Percentiles rank a stretch among this genome's conserved stretches.
Conservation (phyloP, 1,140 invertebrate species). For the Drosophila kikkawai region DNA sequence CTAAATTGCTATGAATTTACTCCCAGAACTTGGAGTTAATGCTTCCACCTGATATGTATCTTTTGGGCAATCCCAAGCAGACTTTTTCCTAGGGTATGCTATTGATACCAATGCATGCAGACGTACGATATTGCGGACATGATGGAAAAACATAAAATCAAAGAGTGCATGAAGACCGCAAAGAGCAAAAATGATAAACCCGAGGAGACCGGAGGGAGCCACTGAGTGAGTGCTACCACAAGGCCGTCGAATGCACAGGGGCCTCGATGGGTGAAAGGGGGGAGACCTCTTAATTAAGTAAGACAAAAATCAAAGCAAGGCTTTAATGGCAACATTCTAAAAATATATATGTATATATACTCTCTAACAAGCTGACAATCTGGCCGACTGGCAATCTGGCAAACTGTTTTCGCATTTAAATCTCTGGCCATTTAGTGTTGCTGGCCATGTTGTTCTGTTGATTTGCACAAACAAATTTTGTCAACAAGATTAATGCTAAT, state of each 20-base stretch:
- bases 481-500: slow-evolving; percentile 77
- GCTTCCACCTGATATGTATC: not conserved
- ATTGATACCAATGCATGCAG: slow-evolving; percentile 14
- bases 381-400: slow-evolving; percentile 1
- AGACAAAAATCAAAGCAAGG: slow-evolving; percentile 34
- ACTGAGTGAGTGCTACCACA: not conserved
- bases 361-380: not conserved
- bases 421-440: slow-evolving; percentile 25
- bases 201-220: not conserved
- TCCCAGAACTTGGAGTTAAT: not conserved
- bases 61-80: not conserved
- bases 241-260: not conserved
- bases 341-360: slow-evolving; percentile 33
- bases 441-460: slow-evolving; percentile 53
- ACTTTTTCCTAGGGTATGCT: slow-evolving; percentile 13
- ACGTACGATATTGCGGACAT: not conserved
- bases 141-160: slow-evolving; percentile 64
- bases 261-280: slow-evolving; percentile 23
- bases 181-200: slow-evolving; percentile 12
- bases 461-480: slow-evolving; percentile 68
- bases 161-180: slow-evolving; percentile 21
- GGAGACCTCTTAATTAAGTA: not conserved
- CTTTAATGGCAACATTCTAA: slow-evolving; percentile 43
- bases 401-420: slow-evolving; percentile 34
- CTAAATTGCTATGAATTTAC: slow-evolving; percentile 8